Evolutionary conservation across 1,140 invertebrate genomes (phyloP).

Genomic region (Drosophila repleta): DNA sequence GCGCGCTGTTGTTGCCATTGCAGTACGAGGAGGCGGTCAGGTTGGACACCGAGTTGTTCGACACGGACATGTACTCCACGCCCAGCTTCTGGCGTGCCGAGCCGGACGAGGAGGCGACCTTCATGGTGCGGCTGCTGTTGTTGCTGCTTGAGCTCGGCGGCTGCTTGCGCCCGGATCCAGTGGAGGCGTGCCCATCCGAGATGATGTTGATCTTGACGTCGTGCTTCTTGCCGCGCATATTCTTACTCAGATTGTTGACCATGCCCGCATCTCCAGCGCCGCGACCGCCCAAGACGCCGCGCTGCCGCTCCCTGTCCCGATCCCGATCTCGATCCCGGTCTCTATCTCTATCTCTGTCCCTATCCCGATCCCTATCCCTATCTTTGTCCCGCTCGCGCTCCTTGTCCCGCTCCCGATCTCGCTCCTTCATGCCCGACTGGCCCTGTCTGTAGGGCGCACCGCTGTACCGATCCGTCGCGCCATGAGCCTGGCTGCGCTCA

Average conservation of each 20-base stretch:
- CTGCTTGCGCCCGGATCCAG: slow-evolving; percentile 28
- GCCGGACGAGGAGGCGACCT: background rate
- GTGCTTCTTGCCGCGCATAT: slow-evolving; percentile 74
- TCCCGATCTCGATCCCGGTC: slow-evolving; percentile 36
- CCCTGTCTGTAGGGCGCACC: slow-evolving; percentile 58
- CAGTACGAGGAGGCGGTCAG: slow-evolving; percentile 77
- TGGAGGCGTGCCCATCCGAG: slow-evolving; percentile 60
- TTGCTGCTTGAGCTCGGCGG: slow-evolving; percentile 27
- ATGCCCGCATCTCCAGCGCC: slow-evolving; percentile 64
- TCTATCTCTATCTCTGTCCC: slow-evolving; percentile 20
- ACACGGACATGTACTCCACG: slow-evolving; percentile 56
- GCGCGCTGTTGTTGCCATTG: slow-evolving; percentile 57
- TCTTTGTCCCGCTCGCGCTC: slow-evolving; percentile 27
- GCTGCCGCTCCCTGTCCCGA: slow-evolving; percentile 22
- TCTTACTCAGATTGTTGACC: slow-evolving; percentile 69
- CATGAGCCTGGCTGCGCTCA: slow-evolving; percentile 48
- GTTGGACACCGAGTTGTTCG: slow-evolving; percentile 73
- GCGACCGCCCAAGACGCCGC: slow-evolving; percentile 35
- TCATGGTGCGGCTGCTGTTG: slow-evolving; percentile 43
- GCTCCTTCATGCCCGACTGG: slow-evolving; percentile 27
- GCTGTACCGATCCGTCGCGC: slow-evolving; percentile 52
- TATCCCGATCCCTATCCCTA: slow-evolving; percentile 23
- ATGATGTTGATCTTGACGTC: slow-evolving; percentile 81
- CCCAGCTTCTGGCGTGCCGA: slow-evolving; percentile 40
- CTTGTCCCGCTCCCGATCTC: slow-evolving; percentile 28